Evolutionary conservation across 2,113 vertebrate species (phyloP).

Genomic region (Lamprotornis superbus): DNA sequence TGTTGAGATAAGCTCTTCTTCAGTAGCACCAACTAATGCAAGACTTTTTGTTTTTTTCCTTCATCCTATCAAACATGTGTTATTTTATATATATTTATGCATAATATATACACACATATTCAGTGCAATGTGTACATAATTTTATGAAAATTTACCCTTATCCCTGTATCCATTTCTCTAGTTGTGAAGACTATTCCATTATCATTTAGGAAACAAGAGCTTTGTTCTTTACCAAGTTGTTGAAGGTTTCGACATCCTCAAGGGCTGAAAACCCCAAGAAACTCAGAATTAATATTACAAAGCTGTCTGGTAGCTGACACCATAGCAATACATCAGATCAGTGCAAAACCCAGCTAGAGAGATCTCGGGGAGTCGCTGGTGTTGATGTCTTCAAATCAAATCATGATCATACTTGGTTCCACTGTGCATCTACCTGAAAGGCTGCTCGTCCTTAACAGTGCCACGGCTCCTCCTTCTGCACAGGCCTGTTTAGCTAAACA

Average conservation of each 20-base stretch:
- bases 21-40: not conserved
- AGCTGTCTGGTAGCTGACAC: not conserved
- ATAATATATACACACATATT: not conserved
- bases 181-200: not conserved
- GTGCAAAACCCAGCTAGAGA: not conserved
- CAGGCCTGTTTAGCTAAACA: not conserved
- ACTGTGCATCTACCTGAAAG: not conserved
- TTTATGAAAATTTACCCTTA: not conserved
- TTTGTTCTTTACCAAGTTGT: not conserved
- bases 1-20: not conserved
- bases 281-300: not conserved
- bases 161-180: not conserved
- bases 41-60: not conserved
- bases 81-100: not conserved
- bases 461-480: not conserved
- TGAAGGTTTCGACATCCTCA: not conserved
- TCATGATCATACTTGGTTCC: accelerated
- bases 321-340: accelerated
- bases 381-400: not conserved
- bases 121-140: not conserved
- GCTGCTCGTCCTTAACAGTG: not conserved
- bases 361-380: accelerated
- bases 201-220: not conserved
- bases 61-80: not conserved
- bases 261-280: not conserved